Conservation (phyloP, 2,113 vertebrate species). For the Bungarus multicinctus region DNA sequence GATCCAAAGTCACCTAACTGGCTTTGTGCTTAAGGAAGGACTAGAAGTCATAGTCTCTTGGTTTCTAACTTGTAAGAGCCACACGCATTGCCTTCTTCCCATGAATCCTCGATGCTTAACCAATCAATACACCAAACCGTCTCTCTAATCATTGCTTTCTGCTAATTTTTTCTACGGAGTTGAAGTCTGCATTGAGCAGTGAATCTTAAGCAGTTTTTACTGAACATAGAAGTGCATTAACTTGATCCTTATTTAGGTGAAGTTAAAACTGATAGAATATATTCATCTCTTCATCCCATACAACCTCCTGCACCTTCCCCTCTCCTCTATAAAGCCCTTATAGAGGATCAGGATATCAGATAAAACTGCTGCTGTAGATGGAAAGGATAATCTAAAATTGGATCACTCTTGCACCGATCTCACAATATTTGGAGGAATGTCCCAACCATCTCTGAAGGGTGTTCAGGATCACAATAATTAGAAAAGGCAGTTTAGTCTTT, state of each 20-base stretch:
- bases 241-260: neutral
- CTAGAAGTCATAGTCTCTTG: neutral
- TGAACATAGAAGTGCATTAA: neutral
- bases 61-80: neutral
- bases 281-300: neutral
- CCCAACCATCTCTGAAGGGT: neutral
- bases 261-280: neutral
- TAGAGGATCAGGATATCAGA: neutral
- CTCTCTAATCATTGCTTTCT: neutral
- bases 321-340: neutral
- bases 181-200: neutral
- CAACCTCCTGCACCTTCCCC: neutral
- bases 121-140: neutral
- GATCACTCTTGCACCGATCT: neutral
- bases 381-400: neutral
- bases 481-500: neutral
- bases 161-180: neutral
- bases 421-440: neutral
- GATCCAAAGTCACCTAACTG: neutral
- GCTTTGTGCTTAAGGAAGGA: neutral
- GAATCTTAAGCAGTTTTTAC: neutral
- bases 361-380: neutral
- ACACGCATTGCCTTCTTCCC: too few relatives aligned
- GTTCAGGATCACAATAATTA: neutral
- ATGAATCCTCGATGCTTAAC: neutral